phyloP scores from a whole-genome alignment of 2,888 invertebrate species.

The Synanthedon vespiformis region DNA sequence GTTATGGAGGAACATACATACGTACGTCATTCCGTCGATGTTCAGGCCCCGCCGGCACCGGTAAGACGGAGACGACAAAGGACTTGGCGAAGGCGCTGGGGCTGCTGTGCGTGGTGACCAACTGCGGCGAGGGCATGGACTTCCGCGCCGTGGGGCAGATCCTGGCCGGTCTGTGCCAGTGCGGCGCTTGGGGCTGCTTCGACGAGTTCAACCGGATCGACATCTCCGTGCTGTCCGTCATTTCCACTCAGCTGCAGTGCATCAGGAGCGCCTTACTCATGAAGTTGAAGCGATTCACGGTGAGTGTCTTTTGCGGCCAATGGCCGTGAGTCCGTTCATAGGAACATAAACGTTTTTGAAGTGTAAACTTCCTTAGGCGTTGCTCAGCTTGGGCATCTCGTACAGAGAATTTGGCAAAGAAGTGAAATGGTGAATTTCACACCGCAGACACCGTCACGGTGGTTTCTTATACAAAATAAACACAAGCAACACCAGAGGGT shows the following conservation, averaged over 20 bases:
- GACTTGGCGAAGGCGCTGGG: slow-evolving; percentile 92
- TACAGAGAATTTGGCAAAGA: too few species aligned
- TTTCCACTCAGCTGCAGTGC: slow-evolving; percentile 91
- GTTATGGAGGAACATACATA: too few species aligned
- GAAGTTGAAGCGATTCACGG: slow-evolving; percentile 80
- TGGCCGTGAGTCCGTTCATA: too few species aligned
- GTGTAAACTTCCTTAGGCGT: too few species aligned
- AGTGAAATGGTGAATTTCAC: too few species aligned
- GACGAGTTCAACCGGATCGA: slow-evolving; percentile 96
- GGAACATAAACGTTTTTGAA: too few species aligned
- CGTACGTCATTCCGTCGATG: too few species aligned
- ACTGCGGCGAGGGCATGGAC: slow-evolving; percentile 96
- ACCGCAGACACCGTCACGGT: too few species aligned
- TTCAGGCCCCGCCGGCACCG: slow-evolving; percentile 81
- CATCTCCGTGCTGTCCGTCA: slow-evolving; percentile 91
- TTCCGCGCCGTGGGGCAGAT: slow-evolving; percentile 79
- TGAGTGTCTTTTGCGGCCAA: slow-evolving; percentile 32
- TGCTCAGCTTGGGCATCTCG: too few species aligned
- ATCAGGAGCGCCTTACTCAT: slow-evolving; percentile 86
- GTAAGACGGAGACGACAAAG: slow-evolving; percentile 93
- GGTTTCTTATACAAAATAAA: too few species aligned
- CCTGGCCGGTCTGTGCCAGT: slow-evolving; percentile 82
- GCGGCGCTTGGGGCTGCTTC: slow-evolving; percentile 96
- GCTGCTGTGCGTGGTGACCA: slow-evolving; percentile 85
- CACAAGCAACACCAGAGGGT: too few species aligned